Percentiles rank a stretch among this genome's conserved stretches.
phyloP scores from a whole-genome alignment of 2,113 vertebrate genomes.

The Apistogramma diplotaenia region DNA sequence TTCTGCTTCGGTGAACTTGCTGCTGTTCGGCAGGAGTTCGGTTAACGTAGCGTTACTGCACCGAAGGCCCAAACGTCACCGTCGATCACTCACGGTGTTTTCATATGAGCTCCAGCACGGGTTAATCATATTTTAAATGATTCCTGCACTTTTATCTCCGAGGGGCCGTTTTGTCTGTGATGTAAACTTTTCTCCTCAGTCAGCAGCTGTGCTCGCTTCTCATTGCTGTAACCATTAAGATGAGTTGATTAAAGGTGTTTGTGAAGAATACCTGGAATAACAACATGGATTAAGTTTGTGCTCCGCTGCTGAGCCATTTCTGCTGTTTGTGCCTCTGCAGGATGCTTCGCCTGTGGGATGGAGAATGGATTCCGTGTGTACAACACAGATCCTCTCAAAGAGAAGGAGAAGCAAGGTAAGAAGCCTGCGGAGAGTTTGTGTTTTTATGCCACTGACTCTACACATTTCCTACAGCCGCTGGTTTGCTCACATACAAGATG shows the following conservation, averaged over 20 bases:
- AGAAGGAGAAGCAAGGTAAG: slow-evolving; percentile 98
- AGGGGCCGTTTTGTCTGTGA: neutral
- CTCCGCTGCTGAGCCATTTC: neutral
- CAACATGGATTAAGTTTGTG: neutral
- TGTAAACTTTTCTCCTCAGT: neutral
- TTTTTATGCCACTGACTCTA: neutral
- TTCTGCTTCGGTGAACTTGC: neutral
- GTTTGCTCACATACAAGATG: neutral
- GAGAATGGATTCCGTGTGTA: slow-evolving; percentile 98
- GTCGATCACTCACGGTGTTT: neutral
- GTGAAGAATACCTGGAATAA: too few relatives aligned
- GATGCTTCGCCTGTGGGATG: slow-evolving; percentile 99
- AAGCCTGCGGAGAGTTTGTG: neutral
- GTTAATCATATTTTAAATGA: slow-evolving; percentile 1
- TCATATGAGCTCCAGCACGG: neutral
- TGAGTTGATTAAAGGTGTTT: neutral
- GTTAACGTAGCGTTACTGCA: neutral
- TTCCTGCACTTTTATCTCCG: neutral
- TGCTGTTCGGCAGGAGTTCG: neutral
- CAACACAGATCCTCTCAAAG: slow-evolving; percentile 98
- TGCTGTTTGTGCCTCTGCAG: slow-evolving; percentile 70
- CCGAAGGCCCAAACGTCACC: neutral
- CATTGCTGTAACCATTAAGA: neutral
- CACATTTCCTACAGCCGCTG: neutral
- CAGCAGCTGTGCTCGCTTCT: neutral